Evolutionary conservation across 2,888 invertebrate species (phyloP).

Genomic region (Chaetogeoica ovagalla): DNA sequence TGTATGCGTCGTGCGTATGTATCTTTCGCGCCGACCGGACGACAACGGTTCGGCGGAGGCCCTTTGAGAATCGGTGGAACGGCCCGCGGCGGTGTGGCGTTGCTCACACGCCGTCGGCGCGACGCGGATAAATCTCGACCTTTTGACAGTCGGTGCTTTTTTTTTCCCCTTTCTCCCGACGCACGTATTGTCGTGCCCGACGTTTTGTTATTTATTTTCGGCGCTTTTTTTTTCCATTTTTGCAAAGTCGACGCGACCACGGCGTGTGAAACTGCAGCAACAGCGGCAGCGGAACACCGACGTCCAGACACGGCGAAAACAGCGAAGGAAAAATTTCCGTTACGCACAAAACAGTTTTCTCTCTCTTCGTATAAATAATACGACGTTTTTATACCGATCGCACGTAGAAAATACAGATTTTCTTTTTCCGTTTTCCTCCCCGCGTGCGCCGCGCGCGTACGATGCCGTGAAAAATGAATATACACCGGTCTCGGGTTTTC

Average conservation of each 20-base stretch:
- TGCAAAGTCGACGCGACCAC: neutral
- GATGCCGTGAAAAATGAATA: slow-evolving; percentile 14
- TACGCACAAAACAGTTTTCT: slow-evolving; percentile 10
- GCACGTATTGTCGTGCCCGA: neutral
- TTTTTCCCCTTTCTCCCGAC: slow-evolving; percentile 40
- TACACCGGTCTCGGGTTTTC: neutral
- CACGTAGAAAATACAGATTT: neutral
- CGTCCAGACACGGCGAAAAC: slow-evolving; percentile 6
- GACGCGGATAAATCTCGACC: slow-evolving; percentile 28
- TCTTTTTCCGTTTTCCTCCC: neutral
- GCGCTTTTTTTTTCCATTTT: neutral
- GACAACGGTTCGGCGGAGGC: neutral
- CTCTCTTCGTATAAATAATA: no score
- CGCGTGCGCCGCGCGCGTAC: no score
- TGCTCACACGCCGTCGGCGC: no score
- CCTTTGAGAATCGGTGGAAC: neutral
- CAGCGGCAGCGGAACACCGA: neutral
- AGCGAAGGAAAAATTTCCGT: neutral
- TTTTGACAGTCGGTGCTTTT: slow-evolving; percentile 41
- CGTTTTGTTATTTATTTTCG: neutral
- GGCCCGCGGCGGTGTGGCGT: no score
- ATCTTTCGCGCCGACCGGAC: neutral
- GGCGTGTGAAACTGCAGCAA: neutral
- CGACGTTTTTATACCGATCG: no score
- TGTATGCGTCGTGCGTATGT: neutral